A percentile compares a stretch with the other conserved stretches of the same genome.
phyloP scores from a whole-genome alignment of 1,140 invertebrate species.

The Ganaspis sp. region DNA sequence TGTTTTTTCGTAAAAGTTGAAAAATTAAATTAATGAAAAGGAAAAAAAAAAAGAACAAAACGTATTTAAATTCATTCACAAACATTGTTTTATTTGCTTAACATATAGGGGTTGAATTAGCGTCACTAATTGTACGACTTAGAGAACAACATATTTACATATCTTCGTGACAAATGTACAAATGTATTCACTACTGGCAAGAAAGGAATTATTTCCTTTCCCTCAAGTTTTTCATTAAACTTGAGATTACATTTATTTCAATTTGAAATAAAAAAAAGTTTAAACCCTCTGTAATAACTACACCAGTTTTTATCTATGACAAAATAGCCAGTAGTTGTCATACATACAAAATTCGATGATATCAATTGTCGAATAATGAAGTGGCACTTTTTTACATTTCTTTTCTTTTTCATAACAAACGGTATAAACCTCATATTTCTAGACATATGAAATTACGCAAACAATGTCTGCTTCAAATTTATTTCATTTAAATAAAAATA shows the following conservation, averaged over 20 bases:
- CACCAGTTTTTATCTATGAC: not conserved
- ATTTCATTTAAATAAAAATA: conserved; percentile 26
- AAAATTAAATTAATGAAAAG: not conserved
- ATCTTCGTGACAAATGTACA: conserved; percentile 54
- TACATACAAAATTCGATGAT: conserved; percentile 44
- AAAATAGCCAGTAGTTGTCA: conserved; percentile 42
- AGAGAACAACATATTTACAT: conserved; percentile 66
- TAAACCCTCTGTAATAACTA: not conserved
- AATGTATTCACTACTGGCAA: conserved; percentile 37
- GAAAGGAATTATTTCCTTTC: not conserved
- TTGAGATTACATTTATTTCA: not conserved
- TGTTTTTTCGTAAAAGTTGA: not conserved
- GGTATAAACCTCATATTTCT: conserved; percentile 47
- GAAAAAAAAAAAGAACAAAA: not conserved
- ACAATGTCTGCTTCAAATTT: conserved; percentile 35
- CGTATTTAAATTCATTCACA: conserved; percentile 45
- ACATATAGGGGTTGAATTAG: conserved; percentile 52
- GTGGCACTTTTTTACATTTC: conserved; percentile 46
- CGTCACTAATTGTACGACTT: conserved; percentile 58
- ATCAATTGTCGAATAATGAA: conserved; percentile 49
- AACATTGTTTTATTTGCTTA: conserved; percentile 62
- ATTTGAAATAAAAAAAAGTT: not conserved
- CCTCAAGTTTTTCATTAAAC: not conserved
- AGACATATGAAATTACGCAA: conserved; percentile 39
- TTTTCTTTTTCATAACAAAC: conserved; percentile 48